Evolutionary conservation across 2,113 vertebrate species (phyloP), one percentile per base, ranked within the genome.

Genomic region (Guaruba guarouba): DNA sequence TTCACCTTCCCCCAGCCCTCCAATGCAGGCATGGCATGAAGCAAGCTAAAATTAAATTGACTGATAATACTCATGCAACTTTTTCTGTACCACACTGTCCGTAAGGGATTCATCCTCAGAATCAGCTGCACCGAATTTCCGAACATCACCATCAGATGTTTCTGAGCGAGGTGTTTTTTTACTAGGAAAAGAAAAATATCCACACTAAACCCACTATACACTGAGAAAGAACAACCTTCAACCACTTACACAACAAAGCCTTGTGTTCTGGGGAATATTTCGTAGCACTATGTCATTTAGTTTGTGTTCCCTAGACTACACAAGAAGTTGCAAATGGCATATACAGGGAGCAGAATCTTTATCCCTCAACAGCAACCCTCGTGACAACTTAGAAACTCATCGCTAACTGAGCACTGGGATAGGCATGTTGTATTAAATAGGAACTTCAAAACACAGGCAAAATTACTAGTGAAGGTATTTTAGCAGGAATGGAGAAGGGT

Each of bases 111-210:
- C 55, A 25, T 79, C 86, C 70, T n/a, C 87, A 76, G 85, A 20
- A 88, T 13, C 70, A 59, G 67, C 13, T 23, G 11, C 8, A 12
- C 17, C 33, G 28, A 1, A 23, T 10, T 76, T 43, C 68, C 13
- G 19, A 88, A 2, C 66, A 23, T 13, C 54, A 18, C 33, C 31
- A 49, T 0, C 2, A 17, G 66, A 25, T 0, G 2, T 5, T 90
- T 88, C 85, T 6, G 64, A 61, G 37, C 0, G 3, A 88, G 0
- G 24, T 0, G 0, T 0, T 28, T 81, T 80, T 86, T 89, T 63
- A 13, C 97, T 97, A 66, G 61, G 46, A 43, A 91, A 55, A 86
- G 11, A 82, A 82, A 89, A 86, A 90, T 9, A 68, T 1, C 13
- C 24, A 49, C 13, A 14, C 6, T 71, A 76, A 92, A 16, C 3